Base-by-base conservation (phyloP, 1,140 invertebrate genomes). In the Lepidurus packardi region DNA sequence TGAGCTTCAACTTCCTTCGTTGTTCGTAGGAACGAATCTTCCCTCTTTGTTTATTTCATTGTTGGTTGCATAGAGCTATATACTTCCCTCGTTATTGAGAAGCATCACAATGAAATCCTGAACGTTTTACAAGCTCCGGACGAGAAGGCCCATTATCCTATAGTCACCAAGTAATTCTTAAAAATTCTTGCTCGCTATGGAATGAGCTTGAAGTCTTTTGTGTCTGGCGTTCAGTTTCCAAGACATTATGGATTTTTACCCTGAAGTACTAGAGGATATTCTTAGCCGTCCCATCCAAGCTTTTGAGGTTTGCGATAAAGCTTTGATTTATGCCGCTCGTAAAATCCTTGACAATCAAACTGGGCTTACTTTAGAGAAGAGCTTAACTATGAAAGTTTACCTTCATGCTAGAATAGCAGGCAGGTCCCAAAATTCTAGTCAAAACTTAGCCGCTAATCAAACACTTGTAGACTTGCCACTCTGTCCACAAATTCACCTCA, bases 401-500 rank as follows among this genome's bases (percentile, higher is more conserved):
- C 53, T 65, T 21, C 53, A 65, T 65, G 53, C 53, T n/a, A 65
- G 53, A 65, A 65, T 65, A 21, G 8, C 53, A 7, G 53, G 53
- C 53, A 65, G 53, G 6, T 65, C 53, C 53, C 21, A 21, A 8
- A 21, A 13, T 65, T 21, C 0, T 11, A 65, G 53, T 21, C 10
- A 65, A 0, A 65, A 65, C 7, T 11, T 7, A 13, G 1, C 21
- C 21, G 21, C 34, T 65, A 65, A 16, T 65, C 53, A 7, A 13
- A 16, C 1, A 65, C 21, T 89, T 11, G 85, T 84, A 79, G 86
- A 86, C 82, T 84, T 91, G 78, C 88, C 89, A 10, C 83, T 86
- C 6, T 89, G 87, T 82, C 88, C 88, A 75, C 88, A 90, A 82
- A 82, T 90, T 11, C 86, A 88, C 82, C 84, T 88, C 79, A 88